Conservation (phyloP, 1,140 invertebrate species). For the Ceratitis capitata region DNA sequence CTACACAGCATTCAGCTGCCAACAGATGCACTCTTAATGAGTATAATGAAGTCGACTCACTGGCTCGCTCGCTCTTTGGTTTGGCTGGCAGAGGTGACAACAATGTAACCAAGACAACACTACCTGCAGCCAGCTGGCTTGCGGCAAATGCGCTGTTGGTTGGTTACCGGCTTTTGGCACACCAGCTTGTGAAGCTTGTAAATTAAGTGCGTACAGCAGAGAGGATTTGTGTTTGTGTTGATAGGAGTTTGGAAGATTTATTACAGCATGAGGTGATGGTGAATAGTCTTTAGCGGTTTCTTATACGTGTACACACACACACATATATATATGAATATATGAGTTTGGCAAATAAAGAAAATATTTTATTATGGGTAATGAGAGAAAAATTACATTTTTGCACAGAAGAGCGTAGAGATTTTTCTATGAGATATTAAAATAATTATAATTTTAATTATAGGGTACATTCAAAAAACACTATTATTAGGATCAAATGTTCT, state of each 20-base stretch:
- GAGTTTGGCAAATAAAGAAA: no score
- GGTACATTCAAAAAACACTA: no score
- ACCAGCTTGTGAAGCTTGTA: slow-evolving; percentile 21
- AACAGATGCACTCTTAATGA: background rate
- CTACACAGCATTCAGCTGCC: background rate
- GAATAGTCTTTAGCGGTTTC: background rate
- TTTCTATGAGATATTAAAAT: no score
- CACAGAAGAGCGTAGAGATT: no score
- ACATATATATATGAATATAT: no score
- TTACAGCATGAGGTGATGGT: background rate
- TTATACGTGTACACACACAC: no score
- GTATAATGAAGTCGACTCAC: slow-evolving; percentile 14
- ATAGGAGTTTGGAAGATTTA: slow-evolving; percentile 32
- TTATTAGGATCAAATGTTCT: no score
- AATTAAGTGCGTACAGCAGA: slow-evolving; percentile 21
- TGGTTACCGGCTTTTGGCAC: slow-evolving; percentile 15
- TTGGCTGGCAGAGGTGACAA: slow-evolving; percentile 2
- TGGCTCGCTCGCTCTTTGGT: no score
- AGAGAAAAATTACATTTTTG: no score
- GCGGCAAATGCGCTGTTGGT: background rate
- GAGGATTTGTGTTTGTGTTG: slow-evolving; percentile 26
- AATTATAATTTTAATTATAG: background rate
- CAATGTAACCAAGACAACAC: slow-evolving; percentile 20
- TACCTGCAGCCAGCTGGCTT: no score
- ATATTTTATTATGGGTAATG: no score